Percentiles rank a stretch among this genome's conserved stretches.
Conservation (phyloP, 1,140 invertebrate genomes). For the Stratiolaelaps scimitus region DNA sequence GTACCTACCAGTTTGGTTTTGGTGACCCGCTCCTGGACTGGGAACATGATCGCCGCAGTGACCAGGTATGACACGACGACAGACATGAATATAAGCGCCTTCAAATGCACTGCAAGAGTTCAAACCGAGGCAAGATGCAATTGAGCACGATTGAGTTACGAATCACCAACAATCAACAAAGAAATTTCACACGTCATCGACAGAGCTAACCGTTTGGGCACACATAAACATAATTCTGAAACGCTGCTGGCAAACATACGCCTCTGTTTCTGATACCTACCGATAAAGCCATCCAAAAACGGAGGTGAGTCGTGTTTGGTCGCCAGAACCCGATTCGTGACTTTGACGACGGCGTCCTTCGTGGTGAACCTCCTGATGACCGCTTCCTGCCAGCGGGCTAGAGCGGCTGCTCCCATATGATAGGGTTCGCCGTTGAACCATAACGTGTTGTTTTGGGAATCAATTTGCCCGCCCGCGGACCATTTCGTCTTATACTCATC, state of each 20-base stretch:
- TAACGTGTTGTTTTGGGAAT: slow-evolving; percentile 14
- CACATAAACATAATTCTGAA: no score
- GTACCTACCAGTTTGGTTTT: slow-evolving; percentile 25
- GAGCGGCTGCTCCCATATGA: slow-evolving; percentile 30
- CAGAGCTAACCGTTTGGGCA: no score
- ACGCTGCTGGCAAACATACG: no score
- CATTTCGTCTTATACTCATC: no score
- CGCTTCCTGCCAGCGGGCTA: slow-evolving; percentile 30
- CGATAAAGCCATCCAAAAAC: no score
- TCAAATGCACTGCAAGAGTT: no score
- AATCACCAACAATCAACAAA: no score
- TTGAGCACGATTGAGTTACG: no score
- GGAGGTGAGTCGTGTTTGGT: background rate
- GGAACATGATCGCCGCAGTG: slow-evolving; percentile 33
- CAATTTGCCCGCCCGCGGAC: no score
- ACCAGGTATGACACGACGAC: slow-evolving; percentile 34
- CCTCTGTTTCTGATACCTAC: no score
- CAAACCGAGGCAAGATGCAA: no score
- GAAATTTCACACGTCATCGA: no score
- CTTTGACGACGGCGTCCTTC: background rate
- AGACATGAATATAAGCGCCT: slow-evolving; percentile 30
- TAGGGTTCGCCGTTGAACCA: slow-evolving; percentile 35
- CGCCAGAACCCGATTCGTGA: background rate
- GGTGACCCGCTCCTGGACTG: slow-evolving; percentile 33
- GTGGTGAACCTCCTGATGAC: slow-evolving; percentile 7